Evolutionary conservation across 2,888 invertebrate genomes (phyloP).

Genomic region (Mimachlamys varia): DNA sequence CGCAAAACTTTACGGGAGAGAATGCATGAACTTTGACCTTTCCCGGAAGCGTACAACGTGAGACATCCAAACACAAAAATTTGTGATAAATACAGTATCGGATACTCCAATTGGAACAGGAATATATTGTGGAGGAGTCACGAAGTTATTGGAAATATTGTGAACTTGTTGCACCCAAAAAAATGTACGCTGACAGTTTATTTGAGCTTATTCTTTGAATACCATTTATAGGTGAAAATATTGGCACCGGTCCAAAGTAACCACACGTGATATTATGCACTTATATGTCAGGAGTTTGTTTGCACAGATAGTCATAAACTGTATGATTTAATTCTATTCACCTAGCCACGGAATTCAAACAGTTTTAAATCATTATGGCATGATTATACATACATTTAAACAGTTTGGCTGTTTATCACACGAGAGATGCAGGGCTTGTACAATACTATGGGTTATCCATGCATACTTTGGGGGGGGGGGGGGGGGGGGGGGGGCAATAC

Average conservation of each 20-base stretch:
- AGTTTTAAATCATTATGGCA: no score
- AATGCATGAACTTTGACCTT: conserved; percentile 46
- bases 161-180: background rate
- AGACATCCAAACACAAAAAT: conserved; percentile 28
- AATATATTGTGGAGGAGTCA: background rate
- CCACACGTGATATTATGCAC: background rate
- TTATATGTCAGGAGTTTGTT: background rate
- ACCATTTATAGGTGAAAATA: background rate
- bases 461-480: no score
- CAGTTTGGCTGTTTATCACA: no score
- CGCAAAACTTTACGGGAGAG: conserved; percentile 41
- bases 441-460: no score
- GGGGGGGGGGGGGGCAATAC: no score
- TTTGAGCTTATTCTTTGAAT: background rate
- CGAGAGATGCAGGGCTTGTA: no score
- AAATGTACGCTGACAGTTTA: conserved; percentile 8
- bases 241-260: conserved; percentile 10
- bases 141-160: background rate
- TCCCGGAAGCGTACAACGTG: conserved; percentile 39
- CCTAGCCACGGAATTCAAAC: background rate
- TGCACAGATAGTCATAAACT: background rate
- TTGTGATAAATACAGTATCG: background rate
- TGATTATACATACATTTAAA: no score
- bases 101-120: background rate
- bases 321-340: background rate